Evolutionary conservation across 2,113 vertebrate genomes (phyloP).

Genomic region (Pteruthius melanotis): DNA sequence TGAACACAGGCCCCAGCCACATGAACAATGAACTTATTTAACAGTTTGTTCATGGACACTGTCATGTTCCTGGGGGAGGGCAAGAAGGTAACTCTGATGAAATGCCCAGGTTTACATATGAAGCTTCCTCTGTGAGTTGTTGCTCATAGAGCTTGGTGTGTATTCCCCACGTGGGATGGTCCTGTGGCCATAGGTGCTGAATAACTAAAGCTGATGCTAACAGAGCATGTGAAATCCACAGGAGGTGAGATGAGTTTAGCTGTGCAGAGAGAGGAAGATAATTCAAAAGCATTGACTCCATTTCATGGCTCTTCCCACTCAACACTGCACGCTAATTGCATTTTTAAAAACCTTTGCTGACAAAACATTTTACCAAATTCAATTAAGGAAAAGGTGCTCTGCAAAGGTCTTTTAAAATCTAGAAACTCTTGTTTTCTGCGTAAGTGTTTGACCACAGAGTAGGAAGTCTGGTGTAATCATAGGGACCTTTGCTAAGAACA

Average conservation of each 20-base stretch:
- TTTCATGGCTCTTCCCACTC: neutral
- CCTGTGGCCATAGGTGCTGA: neutral
- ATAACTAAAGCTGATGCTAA: neutral
- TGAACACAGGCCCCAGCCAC: neutral
- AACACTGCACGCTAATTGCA: no score
- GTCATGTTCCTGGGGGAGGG: neutral
- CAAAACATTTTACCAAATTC: neutral
- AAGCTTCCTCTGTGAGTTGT: neutral
- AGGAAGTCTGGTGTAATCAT: neutral
- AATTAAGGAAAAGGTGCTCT: neutral
- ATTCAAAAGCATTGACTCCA: neutral
- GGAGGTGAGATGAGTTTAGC: neutral
- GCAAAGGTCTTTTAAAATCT: neutral
- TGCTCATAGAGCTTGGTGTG: neutral
- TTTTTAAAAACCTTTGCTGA: neutral
- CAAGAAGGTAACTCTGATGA: neutral
- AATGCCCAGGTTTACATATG: neutral
- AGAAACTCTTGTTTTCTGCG: neutral
- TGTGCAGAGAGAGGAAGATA: neutral
- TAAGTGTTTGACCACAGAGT: neutral
- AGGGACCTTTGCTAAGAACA: neutral
- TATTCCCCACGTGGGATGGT: neutral
- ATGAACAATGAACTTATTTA: neutral
- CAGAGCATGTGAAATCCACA: fast-evolving
- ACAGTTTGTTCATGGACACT: neutral